phyloP scores from a whole-genome alignment of 1,140 invertebrate genomes.

The Pogonognathellus flavescens region DNA sequence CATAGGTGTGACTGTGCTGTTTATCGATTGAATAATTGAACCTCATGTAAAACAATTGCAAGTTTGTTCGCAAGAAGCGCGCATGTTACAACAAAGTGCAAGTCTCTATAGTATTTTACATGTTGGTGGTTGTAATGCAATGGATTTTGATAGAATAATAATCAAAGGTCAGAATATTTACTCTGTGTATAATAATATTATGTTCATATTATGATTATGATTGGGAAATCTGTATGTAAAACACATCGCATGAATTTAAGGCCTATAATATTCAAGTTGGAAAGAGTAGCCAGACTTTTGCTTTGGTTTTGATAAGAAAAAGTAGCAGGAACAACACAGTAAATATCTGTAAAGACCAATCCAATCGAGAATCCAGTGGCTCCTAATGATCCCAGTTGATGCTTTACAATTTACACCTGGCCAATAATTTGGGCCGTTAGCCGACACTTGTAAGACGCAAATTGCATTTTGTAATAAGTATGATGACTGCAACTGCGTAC shows the following conservation, averaged over 20 bases:
- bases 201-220: slow-evolving; percentile 8
- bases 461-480: slow-evolving; percentile 42
- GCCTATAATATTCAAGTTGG: not conserved
- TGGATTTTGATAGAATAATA: slow-evolving; percentile 32
- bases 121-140: not conserved
- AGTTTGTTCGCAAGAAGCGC: not conserved
- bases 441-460: slow-evolving; percentile 35
- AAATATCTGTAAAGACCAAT: not conserved
- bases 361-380: slow-evolving; percentile 39
- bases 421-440: slow-evolving; percentile 49
- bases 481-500: slow-evolving; percentile 23
- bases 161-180: not conserved
- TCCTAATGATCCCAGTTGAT: slow-evolving; percentile 37
- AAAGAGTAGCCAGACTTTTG: not conserved
- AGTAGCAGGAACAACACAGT: not conserved
- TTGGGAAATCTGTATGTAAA: slow-evolving; percentile 26
- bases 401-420: slow-evolving; percentile 43
- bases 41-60: slow-evolving; percentile 31
- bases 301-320: too few species aligned
- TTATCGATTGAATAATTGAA: slow-evolving; percentile 37
- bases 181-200: not conserved
- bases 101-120: not conserved
- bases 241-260: not conserved
- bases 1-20: slow-evolving; percentile 27
- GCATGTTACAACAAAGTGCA: not conserved